Evolutionary conservation across 1,140 invertebrate genomes (phyloP), one percentile per base, ranked within the genome.

Genomic region (Cyclina sinensis): DNA sequence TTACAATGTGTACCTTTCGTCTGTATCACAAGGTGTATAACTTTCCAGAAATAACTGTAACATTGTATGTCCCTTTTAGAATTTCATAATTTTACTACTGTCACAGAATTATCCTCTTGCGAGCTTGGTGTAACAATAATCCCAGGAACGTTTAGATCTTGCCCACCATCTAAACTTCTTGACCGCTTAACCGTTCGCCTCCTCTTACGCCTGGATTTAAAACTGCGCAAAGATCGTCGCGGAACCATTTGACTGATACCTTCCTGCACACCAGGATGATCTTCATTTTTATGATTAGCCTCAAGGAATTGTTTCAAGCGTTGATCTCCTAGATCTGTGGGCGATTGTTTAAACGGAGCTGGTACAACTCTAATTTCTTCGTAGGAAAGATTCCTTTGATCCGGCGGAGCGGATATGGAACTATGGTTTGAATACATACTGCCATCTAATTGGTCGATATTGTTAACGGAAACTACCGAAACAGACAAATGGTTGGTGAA

Each of bases 251-350:
- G 39, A 4, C 48, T 35, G 14, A 76, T 62, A n/a, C 70, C 74
- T 11, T 30, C 32, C 37, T 39, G 37, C 30, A 46, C 0, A 73
- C 18, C 65, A 39, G 14, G 30, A 14, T 11, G 21, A 30, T 37
- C 35, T 12, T 48, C 48, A 27, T 74, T 35, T 21, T 54, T 21
- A 59, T 62, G 35, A 57, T 85, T 65, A 30, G n/a, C 68, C 21
- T 82, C 80, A 46, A 82, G 35, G 46, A 82, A 82, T 21, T 82
- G 48, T 32, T 86, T 76, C n/a, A 86, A 48, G 78, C 84, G 57
- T 32, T 78, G n/a, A 78, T 86, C 70, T 0, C 54, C 80, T 46
- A 82, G 43, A 68, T 82, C 62, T 32, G 57, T 82, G 24, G 78
- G 62, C 18, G 51, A 51, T 37, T 48, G 51, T 51, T 51, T 78